Evolutionary conservation across 92 coral and sea anemone genomes (phyloP), one percentile per base, ranked within the genome.

Genomic region (Palythoa grandis): DNA sequence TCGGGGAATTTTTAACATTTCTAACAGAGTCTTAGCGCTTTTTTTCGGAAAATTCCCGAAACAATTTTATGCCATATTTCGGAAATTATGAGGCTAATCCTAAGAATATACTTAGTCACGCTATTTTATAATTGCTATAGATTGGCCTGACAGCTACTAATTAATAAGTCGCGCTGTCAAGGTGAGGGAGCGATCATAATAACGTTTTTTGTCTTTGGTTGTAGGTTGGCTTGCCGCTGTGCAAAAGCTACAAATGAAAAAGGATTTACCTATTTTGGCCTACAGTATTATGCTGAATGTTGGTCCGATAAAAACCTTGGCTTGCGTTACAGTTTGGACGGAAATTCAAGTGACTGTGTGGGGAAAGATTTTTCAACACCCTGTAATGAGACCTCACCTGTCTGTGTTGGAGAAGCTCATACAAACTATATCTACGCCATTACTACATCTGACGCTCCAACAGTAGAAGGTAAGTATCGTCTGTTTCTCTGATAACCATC

Each of bases 231-330:
- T 52, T 79, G 84, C 43, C 74, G 88, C 17, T 88, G 91, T 76
- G 87, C 91, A 15, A 54, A 13, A 24, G 35, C 86, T 43, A 60
- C 78, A 20, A 83, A 83, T 3, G 13, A 76, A 15, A 70, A 37
- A 2, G 88, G 88, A 35, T 83, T 56, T 16, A 86, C 63, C 37
- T 88, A 83, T 79, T 83, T 82, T 72, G 84, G 91, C 3, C 83
- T 88, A n/a, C 91, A 88, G 39, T 88, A 50, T 83, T 68, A 74
- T 48, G 91, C 78, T 52, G 91, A 88, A 50, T 88, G 91, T 69
- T 88, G 91, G 91, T 88, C 91, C 37, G 91, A 86, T 38, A 19
- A 1, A 11, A 29, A 83, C 43, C 75, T 86, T 52, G 72, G 78
- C 19, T 20, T 8, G 17, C 75, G 67, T 43, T 76, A 65, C 65